These are phyloP conservation scores for Eubucco bourcierii DNA, from an alignment of 2,113 vertebrate species.

Conservation along the genomic window DNA sequence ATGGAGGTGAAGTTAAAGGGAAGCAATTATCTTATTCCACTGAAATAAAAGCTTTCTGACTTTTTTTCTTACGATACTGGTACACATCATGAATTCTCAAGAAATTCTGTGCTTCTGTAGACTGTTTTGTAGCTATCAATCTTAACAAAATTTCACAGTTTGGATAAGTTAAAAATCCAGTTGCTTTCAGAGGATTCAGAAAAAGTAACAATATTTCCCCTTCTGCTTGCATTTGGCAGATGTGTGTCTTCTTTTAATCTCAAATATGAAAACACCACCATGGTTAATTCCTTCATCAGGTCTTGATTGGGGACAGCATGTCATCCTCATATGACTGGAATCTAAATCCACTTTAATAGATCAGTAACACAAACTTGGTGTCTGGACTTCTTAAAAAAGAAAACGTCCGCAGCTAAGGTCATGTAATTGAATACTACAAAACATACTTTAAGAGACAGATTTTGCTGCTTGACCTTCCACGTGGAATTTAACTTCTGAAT, in stretches of 20 bases:
- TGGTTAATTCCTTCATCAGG: conserved; percentile 21
- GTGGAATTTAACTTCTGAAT: neutral
- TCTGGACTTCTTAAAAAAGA: neutral
- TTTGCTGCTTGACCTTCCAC: neutral
- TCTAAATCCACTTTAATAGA: neutral
- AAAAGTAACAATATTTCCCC: conserved; percentile 34
- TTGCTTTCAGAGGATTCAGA: conserved; percentile 55
- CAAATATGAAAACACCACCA: neutral
- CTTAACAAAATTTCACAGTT: conserved; percentile 35
- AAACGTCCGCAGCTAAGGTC: neutral
- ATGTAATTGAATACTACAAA: neutral
- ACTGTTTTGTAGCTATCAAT: neutral
- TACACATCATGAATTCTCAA: neutral
- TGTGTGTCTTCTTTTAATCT: neutral
- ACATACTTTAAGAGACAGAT: neutral
- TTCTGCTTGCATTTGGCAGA: conserved; percentile 33
- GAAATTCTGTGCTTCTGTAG: neutral
- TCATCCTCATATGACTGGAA: conserved; percentile 7
- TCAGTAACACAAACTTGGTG: neutral
- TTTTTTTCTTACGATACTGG: neutral
- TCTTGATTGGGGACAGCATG: neutral
- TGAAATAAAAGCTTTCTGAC: neutral
- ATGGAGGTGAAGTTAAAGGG: conserved; percentile 10
- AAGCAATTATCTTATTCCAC: conserved; percentile 8
- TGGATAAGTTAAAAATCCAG: conserved; percentile 28